Percentiles rank a stretch among this genome's conserved stretches.
These are phyloP conservation scores for Chunga burmeisteri DNA, from an alignment of 2,113 vertebrate species.

Conservation along the genomic window DNA sequence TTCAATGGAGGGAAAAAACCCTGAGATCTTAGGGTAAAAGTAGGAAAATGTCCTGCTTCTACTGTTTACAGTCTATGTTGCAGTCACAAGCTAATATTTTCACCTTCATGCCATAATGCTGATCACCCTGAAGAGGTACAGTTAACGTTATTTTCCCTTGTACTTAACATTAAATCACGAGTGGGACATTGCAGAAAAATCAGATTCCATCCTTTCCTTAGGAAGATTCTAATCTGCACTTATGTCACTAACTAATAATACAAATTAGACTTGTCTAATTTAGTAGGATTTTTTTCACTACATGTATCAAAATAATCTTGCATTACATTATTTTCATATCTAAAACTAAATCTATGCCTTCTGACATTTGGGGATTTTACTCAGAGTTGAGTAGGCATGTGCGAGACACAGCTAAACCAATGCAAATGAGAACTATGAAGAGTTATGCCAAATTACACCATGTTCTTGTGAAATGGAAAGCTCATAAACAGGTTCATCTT, in stretches of 20 bases:
- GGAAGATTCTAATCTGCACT: not conserved
- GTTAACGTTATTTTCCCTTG: not conserved
- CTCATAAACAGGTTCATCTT: not conserved
- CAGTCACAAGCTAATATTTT: not conserved
- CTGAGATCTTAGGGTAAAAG: not conserved
- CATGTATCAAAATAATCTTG: not conserved
- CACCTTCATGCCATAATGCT: not conserved
- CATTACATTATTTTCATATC: not conserved
- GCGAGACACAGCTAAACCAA: conserved; percentile 42
- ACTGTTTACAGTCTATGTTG: not conserved
- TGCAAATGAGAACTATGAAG: not conserved
- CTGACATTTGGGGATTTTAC: conserved; percentile 25
- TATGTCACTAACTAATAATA: not conserved
- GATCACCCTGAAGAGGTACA: not conserved
- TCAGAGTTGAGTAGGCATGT: conserved; percentile 36
- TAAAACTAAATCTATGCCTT: conserved; percentile 20
- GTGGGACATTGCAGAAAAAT: not conserved
- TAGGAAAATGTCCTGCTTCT: not conserved
- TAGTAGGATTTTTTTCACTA: not conserved
- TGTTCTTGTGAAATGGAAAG: conserved; percentile 24
- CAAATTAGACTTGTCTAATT: not conserved
- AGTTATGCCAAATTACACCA: conserved; percentile 43
- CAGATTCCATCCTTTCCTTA: not conserved
- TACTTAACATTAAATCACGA: not conserved
- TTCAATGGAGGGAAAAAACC: not conserved